Evolutionary conservation across 2,113 vertebrate genomes (phyloP).

Genomic region (Indri indri): DNA sequence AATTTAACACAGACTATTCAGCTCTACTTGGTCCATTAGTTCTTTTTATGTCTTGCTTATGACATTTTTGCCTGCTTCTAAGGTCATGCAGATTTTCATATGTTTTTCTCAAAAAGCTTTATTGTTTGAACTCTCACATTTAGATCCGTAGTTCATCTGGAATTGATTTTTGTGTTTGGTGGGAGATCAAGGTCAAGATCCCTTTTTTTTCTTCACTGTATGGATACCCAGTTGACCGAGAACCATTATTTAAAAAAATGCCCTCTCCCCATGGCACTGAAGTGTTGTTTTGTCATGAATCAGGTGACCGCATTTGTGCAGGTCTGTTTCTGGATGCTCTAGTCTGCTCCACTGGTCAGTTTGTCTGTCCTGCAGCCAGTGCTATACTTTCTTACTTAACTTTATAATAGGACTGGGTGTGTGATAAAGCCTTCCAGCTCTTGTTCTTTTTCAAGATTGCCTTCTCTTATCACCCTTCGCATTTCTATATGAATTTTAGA

Average conservation of each 20-base stretch:
- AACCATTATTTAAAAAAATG: neutral
- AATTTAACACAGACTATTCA: neutral
- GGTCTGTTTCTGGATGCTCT: neutral
- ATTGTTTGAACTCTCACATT: neutral
- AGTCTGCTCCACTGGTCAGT: neutral
- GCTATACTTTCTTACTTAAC: neutral
- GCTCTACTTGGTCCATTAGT: neutral
- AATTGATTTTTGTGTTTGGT: conserved; percentile 14
- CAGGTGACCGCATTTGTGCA: neutral
- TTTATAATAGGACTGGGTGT: neutral
- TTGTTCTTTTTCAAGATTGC: neutral
- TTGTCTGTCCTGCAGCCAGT: neutral
- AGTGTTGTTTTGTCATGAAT: neutral
- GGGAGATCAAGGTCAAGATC: neutral
- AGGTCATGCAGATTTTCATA: neutral
- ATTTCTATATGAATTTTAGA: neutral
- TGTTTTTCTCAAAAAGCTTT: neutral
- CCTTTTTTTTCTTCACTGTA: neutral
- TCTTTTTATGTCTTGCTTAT: neutral
- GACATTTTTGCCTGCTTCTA: neutral
- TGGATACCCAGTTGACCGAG: neutral
- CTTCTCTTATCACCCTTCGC: neutral
- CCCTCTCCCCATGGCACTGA: neutral
- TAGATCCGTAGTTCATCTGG: neutral
- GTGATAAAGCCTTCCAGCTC: neutral